A percentile compares a stretch with the other conserved stretches of the same genome.
These are phyloP conservation scores for Hydractinia echinata DNA, from an alignment of 30 jellyfish, hydroid and myxozoan genomes.

Conservation along the genomic window DNA sequence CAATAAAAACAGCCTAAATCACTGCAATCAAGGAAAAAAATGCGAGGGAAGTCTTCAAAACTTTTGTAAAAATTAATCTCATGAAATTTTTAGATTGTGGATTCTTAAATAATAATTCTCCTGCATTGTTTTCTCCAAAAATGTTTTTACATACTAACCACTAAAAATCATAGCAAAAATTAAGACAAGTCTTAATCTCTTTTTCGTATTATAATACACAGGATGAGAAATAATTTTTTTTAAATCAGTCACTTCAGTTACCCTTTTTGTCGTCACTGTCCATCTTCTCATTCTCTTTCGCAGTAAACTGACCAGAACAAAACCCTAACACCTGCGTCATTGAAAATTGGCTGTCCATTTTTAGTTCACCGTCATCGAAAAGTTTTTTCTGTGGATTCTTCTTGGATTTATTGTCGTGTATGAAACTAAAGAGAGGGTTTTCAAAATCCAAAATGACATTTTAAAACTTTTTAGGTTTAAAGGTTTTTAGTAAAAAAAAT, in stretches of 20 bases:
- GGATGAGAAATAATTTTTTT: neutral
- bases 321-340: slow-evolving; percentile 57
- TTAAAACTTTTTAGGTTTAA: no score
- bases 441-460: no score
- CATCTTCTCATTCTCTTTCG: neutral
- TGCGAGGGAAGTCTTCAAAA: no score
- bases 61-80: no score
- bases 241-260: neutral
- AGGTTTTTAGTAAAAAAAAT: no score
- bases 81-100: no score
- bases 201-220: neutral
- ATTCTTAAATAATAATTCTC: no score
- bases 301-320: slow-evolving; percentile 53
- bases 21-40: no score
- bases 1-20: no score
- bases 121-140: no score
- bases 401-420: slow-evolving; percentile 21
- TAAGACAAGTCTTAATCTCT: neutral
- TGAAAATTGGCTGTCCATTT: slow-evolving; percentile 18
- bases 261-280: neutral
- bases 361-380: slow-evolving; percentile 14
- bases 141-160: no score
- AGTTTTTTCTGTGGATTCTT: slow-evolving; percentile 23
- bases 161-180: no score
- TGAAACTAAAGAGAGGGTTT: slow-evolving; percentile 13